Evolutionary conservation across 2,888 invertebrate species (phyloP), one percentile per base, ranked within the genome.

Genomic region (Monoplex corrugatus): DNA sequence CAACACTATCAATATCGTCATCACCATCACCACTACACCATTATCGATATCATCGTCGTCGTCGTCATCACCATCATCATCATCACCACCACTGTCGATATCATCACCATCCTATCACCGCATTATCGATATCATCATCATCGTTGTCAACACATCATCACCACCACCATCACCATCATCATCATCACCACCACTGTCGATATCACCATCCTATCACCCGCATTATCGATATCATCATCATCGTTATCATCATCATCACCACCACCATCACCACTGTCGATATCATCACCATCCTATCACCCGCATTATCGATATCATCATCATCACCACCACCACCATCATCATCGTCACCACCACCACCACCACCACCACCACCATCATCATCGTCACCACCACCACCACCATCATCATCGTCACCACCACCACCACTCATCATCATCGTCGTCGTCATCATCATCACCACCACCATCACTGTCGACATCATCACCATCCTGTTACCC

Each of bases 261-360:
- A 16, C 28, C 75, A 16, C 23, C 75, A 16, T 75, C 75, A 16
- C 23, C 50, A 13, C 19, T 19, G 8, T 50, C 50, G 8, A 13
- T 19, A 13, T 50, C 50, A 13, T 50, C 50, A 13, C 19, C 50
- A 13, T 50, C 50, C 19, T 50, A 8, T 50, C 50, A 50, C 19
- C 57, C 16, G 2, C 78, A 78, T n/a, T 38, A 78, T n/a, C 78
- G n/a, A 16, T 32, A 78, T n/a, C 78, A 78, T n/a, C 78, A 78
- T n/a, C 78, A 78, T 1, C 78, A 78, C 40, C 78, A 78, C 40
- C 78, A 78, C 40, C 78, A 16, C 40, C 78, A 78, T n/a, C 78
- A 78, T 16, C 63, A 63, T 63, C 23, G 23, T 63, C 63, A 63
- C 23, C 63, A 63, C 23, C 63, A 63, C 63, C 63, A 63, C 23